phyloP scores from a whole-genome alignment of 2,888 invertebrate species.

The Ormyrus pomaceus region DNA sequence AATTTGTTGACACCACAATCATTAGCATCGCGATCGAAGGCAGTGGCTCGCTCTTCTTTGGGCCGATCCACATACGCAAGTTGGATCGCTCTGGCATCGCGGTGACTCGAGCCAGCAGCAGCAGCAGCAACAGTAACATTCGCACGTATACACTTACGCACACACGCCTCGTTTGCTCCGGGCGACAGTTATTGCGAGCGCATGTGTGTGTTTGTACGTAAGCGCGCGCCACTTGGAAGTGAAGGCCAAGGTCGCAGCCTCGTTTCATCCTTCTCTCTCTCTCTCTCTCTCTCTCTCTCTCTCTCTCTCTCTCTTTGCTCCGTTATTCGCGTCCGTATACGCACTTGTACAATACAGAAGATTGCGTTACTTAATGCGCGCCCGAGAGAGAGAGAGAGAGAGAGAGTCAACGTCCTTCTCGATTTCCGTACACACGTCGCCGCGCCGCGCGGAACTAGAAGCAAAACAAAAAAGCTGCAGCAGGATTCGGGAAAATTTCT shows the following conservation, averaged over 20 bases:
- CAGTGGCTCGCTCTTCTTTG: too few species aligned
- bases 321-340: constrained; percentile 44
- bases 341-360: constrained; percentile 46
- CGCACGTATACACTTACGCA: constrained; percentile 8
- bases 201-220: not conserved
- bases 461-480: too few species aligned
- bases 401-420: constrained; percentile 53
- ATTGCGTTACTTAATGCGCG: constrained; percentile 51
- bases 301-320: constrained; percentile 5
- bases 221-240: constrained; percentile 57
- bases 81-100: constrained; percentile 22
- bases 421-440: constrained; percentile 43
- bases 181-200: constrained; percentile 59
- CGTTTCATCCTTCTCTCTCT: constrained; percentile 50
- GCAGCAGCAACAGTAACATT: not conserved
- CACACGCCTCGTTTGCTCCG: constrained; percentile 60
- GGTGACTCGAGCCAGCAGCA: not conserved
- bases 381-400: constrained; percentile 17
- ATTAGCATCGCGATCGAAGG: too few species aligned
- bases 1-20: too few species aligned
- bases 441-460: too few species aligned
- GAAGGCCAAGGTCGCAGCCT: constrained; percentile 67
- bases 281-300: constrained; percentile 16
- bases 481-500: too few species aligned
- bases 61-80: not conserved